Evolutionary conservation across 1,140 invertebrate genomes (phyloP), one percentile per base, ranked within the genome.

Genomic region (Battus philenor): DNA sequence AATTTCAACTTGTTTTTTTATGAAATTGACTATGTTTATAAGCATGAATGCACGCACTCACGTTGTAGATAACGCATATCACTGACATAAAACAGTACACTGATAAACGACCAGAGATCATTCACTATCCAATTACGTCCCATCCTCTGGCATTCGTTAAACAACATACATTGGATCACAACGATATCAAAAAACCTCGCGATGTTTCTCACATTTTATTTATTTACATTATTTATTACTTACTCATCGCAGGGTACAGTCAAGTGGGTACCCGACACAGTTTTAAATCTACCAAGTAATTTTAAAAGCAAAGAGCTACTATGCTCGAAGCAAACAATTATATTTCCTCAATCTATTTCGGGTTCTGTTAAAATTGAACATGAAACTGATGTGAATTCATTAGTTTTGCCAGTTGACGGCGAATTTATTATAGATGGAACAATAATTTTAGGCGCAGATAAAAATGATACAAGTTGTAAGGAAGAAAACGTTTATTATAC

Each of bases 91-190:
- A 66, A 66, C 50, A 41, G 47, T 56, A 50, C 44, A 46, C 53
- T 58, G 65, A 74, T 69, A 66, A 70, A 68, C 56, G 52, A 59
- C 48, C 65, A 74, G 63, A 72, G 66, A 70, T 74, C 68, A 66
- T 59, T 63, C 55, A 59, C 56, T 68, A 70, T 76, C 65, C 49
- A 55, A 66, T 79, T 79, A 68, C 73, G 54, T 44, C 59, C 49
- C 44, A 53, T 36, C 53, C 50, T 52, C 32, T 39, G 44, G 32
- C 31, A 45, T 44, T 50, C 51, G 56, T 58, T 56, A 46, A 44
- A 52, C 45, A 34, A 34, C 29, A 10, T 26, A 41, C 15, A 39
- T 39, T 47, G 29, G 13, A 47, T n/a, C n/a, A n/a, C n/a, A n/a
- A n/a, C n/a, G n/a, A n/a, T n/a, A n/a, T n/a, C n/a, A n/a, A n/a